Base-by-base conservation (phyloP, 2,797 vertebrate genomes). In the Apogon hyalosoma region DNA sequence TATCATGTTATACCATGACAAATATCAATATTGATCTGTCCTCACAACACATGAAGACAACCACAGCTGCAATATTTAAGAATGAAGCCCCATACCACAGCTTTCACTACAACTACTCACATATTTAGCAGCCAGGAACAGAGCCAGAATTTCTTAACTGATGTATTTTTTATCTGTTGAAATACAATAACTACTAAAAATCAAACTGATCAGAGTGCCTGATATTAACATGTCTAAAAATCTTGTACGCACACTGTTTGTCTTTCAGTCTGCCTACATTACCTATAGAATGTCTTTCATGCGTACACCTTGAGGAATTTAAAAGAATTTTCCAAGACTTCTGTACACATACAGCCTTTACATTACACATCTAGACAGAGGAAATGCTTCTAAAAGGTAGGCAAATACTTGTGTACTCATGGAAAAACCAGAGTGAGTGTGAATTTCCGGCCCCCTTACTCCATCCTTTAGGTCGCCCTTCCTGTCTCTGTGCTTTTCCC, bases 401-500 rank as follows among this genome's bases (percentile, higher is more conserved):
- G 13, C 39, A 70, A 82, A 59, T 10, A 39, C 58, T 55, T 66
- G 70, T 73, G 62, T 65, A 66, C 45, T 75, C 54, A 71, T 59
- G 53, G 69, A 75, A 70, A 58, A 84, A 71, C 9, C 2, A 4
- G 41, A 57, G 19, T 63, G 42, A 84, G 63, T 46, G 68, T 68
- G 40, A 61, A 50, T 76, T 77, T 74, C 59, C 67, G 62, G 51
- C 58, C 63, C 63, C 21, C 15, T 10, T 41, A 54, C 70, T 77
- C 55, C 75, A 75, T 72, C 53, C 31, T 69, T 58, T 46, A 15
- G 24, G 38, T 65, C 33, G 14, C 62, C 43, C 41, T 72, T 75
- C 49, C 58, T 21, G 66, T 19, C 54, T 65, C 67, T 70, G 76
- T 74, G 64, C 12, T 15, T 84, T 88, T 87, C 81, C 83, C 81